Conservation (phyloP, 2,888 invertebrate species). For the Chymomyza amoena region DNA sequence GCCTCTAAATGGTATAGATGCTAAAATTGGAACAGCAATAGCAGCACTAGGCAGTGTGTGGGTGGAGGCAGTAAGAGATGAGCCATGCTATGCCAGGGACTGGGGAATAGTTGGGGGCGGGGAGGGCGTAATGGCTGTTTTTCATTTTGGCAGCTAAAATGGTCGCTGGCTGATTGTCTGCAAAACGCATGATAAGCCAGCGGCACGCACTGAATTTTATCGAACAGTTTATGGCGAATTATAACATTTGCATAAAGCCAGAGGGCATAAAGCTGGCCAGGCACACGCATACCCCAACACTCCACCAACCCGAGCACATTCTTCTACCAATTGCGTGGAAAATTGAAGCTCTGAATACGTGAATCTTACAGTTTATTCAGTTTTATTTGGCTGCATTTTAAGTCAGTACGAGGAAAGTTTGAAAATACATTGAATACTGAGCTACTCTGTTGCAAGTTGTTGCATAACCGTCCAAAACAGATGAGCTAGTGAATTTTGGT, state of each 20-base stretch:
- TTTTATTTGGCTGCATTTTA: slow-evolving; percentile 17
- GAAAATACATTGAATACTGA: too few relatives aligned
- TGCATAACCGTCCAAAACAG: too few relatives aligned
- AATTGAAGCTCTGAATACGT: neutral
- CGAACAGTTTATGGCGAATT: slow-evolving; percentile 40
- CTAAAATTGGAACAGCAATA: neutral
- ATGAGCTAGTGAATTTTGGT: too few relatives aligned
- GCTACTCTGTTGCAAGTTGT: too few relatives aligned
- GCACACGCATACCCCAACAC: neutral
- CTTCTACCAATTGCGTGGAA: neutral
- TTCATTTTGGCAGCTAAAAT: neutral
- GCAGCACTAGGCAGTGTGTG: neutral
- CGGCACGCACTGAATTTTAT: slow-evolving; percentile 23
- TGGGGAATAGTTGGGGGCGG: neutral
- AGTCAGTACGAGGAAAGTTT: neutral
- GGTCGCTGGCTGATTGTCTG: neutral
- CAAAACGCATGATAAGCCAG: slow-evolving; percentile 9
- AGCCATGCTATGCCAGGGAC: too few relatives aligned
- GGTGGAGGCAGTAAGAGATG: neutral
- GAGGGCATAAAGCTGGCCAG: slow-evolving; percentile 21
- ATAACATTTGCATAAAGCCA: slow-evolving; percentile 44
- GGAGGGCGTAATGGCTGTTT: neutral
- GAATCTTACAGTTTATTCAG: neutral
- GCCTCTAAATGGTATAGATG: neutral
- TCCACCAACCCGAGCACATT: neutral